phyloP scores from a whole-genome alignment of 2,888 invertebrate genomes.

The Eueremaeus valkanovi region DNA sequence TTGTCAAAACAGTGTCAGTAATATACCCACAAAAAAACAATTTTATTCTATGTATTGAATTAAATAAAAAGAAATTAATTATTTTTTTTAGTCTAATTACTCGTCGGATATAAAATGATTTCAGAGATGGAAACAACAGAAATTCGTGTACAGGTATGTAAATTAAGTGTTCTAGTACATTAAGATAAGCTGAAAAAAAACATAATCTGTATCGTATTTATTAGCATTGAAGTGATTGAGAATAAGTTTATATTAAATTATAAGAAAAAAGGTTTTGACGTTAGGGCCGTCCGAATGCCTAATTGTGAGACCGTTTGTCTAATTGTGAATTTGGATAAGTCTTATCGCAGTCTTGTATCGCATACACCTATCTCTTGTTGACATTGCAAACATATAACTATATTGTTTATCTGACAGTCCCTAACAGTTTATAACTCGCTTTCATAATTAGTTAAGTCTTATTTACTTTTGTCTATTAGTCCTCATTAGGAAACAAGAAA shows the following conservation, averaged over 20 bases:
- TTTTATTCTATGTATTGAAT: background rate
- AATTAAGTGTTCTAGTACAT: no score
- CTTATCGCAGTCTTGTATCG: background rate
- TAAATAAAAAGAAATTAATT: background rate
- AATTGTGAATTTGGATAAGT: background rate
- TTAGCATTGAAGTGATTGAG: no score
- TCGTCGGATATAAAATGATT: no score
- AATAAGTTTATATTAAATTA: no score
- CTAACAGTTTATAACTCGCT: constrained; percentile 11
- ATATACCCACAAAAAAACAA: no score
- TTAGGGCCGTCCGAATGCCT: background rate
- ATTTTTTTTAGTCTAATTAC: background rate
- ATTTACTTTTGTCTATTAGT: constrained; percentile 29
- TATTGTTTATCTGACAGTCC: constrained; percentile 12
- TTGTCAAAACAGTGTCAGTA: no score
- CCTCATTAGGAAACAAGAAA: constrained; percentile 24
- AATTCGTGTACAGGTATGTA: constrained; percentile 22
- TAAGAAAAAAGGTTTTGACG: background rate
- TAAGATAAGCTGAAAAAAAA: no score
- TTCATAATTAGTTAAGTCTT: constrained; percentile 27
- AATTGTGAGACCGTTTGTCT: background rate
- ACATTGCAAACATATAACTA: background rate
- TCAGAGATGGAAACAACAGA: background rate
- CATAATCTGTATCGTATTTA: no score
- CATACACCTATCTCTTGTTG: background rate